phyloP scores from a whole-genome alignment of 2,113 vertebrate species.

The Ifrita kowaldi region DNA sequence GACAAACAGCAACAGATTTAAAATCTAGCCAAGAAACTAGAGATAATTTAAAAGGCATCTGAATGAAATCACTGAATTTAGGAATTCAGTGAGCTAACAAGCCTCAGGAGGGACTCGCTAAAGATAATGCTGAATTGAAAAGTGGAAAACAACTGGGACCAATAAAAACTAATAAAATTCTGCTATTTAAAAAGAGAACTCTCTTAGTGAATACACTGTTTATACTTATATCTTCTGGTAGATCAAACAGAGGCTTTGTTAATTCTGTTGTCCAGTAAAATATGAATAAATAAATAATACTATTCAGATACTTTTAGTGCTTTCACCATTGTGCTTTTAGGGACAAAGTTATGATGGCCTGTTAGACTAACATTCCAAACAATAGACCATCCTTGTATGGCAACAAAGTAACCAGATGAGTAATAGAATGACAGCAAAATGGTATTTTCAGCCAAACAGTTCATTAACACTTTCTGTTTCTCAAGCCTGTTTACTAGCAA shows the following conservation, averaged over 20 bases:
- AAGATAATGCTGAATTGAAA: not conserved
- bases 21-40: not conserved
- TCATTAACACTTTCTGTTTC: not conserved
- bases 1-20: not conserved
- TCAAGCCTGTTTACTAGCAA: not conserved
- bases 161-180: not conserved
- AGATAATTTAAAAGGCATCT: not conserved
- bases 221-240: not conserved
- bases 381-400: not conserved
- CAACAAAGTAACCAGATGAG: not conserved
- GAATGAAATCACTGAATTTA: not conserved
- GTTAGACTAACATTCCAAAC: not conserved
- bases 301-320: not conserved
- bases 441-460: not conserved
- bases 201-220: not conserved
- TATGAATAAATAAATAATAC: not conserved
- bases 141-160: not conserved
- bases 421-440: not conserved
- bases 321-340: not conserved
- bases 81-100: not conserved
- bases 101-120: not conserved
- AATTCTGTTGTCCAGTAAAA: not conserved
- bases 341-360: not conserved
- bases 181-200: not conserved
- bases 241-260: not conserved